Evolutionary conservation across 1,140 invertebrate species (phyloP), one percentile per base, ranked within the genome.

Genomic region (Eciton burchellii): DNA sequence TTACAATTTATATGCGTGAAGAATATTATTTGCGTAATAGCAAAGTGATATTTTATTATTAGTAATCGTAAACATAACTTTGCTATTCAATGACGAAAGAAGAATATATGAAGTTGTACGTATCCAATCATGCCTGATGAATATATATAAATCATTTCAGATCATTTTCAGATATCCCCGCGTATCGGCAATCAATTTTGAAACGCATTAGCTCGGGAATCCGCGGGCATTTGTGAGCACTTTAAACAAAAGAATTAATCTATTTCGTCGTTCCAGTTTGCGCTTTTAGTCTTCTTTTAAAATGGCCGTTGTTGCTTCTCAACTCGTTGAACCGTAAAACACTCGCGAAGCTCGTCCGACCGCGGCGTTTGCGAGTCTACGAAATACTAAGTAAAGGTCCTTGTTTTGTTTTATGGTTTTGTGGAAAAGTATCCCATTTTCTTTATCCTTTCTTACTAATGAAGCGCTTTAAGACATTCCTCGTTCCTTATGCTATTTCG

Each of bases 201-300:
- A 79, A 79, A 79, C 0, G 35, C 35, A 79, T 68, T 68, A 56
- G 21, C 24, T 3, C 12, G 56, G 16, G 14, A 79, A 68, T 43
- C 74, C 49, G 24, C 49, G 26, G 56, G 52, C 63, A 45, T 79
- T 70, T 68, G 60, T 49, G 74, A 21, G 63, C 74, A 16, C 29
- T 57, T 79, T 57, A 70, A 79, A 79, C 49, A 63, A 70, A 79
- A 79, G 74, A 79, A 79, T 79, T 79, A 79, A 79, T 79, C 74
- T 70, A 79, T 45, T 24, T 45, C 63, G n/a, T n/a, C 35, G 54
- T 68, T 77, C 41, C 41, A 79, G 49, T 79, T 79, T 79, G 43
- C 63, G 63, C 63, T 79, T 21, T 66, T 79, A 21, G 21, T 79
- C 49, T 79, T 35, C 74, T 79, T 79, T 79, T 70, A 79, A 79